These are phyloP conservation scores for Aeoliscus strigatus DNA, from an alignment of 2,797 vertebrate species.

Conservation along the genomic window DNA sequence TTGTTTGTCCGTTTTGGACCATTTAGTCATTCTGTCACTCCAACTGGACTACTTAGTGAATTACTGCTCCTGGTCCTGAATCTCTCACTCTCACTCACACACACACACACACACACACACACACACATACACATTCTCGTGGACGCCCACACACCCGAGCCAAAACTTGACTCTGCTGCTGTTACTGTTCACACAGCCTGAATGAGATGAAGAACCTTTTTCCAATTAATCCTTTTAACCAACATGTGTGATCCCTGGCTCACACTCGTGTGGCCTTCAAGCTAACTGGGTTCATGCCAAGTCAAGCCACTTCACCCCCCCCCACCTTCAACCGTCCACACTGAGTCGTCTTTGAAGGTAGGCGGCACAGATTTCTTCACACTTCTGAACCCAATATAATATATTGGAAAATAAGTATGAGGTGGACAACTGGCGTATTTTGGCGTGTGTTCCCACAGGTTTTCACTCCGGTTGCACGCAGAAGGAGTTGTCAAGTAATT, in stretches of 20 bases:
- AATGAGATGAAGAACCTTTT: constrained; percentile 64
- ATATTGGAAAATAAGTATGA: neutral
- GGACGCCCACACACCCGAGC: constrained; percentile 25
- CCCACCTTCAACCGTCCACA: constrained; percentile 34
- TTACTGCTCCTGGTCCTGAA: constrained; percentile 60
- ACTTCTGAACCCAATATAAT: constrained; percentile 9
- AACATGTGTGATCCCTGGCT: constrained; percentile 68
- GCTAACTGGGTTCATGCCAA: constrained; percentile 41
- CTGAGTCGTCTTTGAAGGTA: constrained; percentile 13
- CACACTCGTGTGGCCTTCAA: constrained; percentile 31
- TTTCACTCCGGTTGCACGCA: too few relatives aligned
- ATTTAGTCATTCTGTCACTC: constrained; percentile 73
- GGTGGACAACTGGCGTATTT: too few relatives aligned
- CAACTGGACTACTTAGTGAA: constrained; percentile 72
- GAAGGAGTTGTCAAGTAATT: too few relatives aligned
- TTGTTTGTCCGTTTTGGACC: constrained; percentile 72
- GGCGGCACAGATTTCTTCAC: constrained; percentile 19
- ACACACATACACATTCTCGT: neutral
- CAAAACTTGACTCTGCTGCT: constrained; percentile 59
- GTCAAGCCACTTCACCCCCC: constrained; percentile 45
- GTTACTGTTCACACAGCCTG: constrained; percentile 63
- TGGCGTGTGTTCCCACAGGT: too few relatives aligned
- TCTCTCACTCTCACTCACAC: constrained; percentile 30
- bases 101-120: constrained; percentile 9
- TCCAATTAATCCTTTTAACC: constrained; percentile 72